phyloP scores from a whole-genome alignment of 2,113 vertebrate genomes.

The Odontesthes bonariensis region DNA sequence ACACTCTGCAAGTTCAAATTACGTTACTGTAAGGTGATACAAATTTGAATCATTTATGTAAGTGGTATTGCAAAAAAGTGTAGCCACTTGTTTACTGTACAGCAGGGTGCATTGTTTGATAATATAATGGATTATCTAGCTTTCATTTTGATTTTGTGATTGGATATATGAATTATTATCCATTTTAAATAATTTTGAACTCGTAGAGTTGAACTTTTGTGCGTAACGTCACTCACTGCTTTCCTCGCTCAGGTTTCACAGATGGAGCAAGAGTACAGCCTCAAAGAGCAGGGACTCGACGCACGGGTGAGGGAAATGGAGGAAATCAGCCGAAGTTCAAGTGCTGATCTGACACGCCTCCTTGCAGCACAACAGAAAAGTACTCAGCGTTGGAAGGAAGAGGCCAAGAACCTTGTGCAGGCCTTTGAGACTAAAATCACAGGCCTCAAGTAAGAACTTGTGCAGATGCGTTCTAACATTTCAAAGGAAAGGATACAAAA shows the following conservation, averaged over 20 bases:
- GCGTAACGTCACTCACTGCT: neutral
- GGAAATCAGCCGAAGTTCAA: slow-evolving; percentile 85
- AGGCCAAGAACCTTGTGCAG: slow-evolving; percentile 85
- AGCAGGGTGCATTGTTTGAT: neutral
- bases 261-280: slow-evolving; percentile 89
- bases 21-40: neutral
- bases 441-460: slow-evolving; percentile 86
- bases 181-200: neutral
- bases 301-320: slow-evolving; percentile 89
- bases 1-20: neutral
- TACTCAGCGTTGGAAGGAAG: slow-evolving; percentile 90
- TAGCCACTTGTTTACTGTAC: neutral
- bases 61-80: neutral
- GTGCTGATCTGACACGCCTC: slow-evolving; percentile 85
- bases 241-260: slow-evolving; percentile 83
- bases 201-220: neutral
- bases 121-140: neutral
- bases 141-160: neutral
- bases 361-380: slow-evolving; percentile 90
- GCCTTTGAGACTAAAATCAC: slow-evolving; percentile 85
- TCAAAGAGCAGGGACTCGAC: slow-evolving; percentile 88
- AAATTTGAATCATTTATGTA: neutral
- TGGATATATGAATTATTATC: neutral
- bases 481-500: neutral
- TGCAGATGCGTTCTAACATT: neutral